Evolutionary conservation across 1,140 invertebrate genomes (phyloP), one percentile per base, ranked within the genome.

Genomic region (Aphaenogaster ashmeadi): DNA sequence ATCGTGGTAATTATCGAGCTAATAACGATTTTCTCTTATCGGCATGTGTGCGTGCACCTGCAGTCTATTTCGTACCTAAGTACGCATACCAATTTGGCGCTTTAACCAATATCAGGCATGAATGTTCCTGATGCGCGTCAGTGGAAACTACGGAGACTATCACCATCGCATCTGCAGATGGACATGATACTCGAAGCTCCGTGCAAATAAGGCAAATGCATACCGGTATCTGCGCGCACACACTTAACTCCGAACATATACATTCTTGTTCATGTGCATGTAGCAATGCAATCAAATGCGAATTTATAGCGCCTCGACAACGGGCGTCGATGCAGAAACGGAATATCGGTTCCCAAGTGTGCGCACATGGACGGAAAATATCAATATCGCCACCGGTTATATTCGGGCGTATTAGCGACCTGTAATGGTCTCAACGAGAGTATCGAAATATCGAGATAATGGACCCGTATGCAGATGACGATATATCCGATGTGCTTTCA

Each of bases 171-270:
- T 60, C 47, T 72, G 18, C 52, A 41, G 47, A 80, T 80, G 47
- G 64, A 69, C 67, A 44, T 27, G 67, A 83, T 58, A 74, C 52
- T 36, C 36, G 50, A 60, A 44, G 41, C n/a, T 54, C 36, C 64
- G 47, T 44, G 52, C 67, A 83, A 83, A 83, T 74, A 74, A 83
- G 80, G 80, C 11, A 58, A 11, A 83, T 58, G 21, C 52, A 54
- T 54, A 38, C 62, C 13, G 44, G n/a, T 54, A 27, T 18, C 5
- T 11, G 7, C 36, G n/a, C 36, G 4, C 36, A n/a, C n/a, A 56
- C 13, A n/a, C 52, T 44, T 36, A 18, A 56, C 21, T 58, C 9
- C 27, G 11, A 18, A 44, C n/a, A 52, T 47, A 36, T 44, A n/a
- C 21, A 27, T 11, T 44, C 38, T 56, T 21, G 21, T 56, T 3